Conservation (phyloP, 2,113 vertebrate genomes). For the Psittacula cyanocephala region DNA sequence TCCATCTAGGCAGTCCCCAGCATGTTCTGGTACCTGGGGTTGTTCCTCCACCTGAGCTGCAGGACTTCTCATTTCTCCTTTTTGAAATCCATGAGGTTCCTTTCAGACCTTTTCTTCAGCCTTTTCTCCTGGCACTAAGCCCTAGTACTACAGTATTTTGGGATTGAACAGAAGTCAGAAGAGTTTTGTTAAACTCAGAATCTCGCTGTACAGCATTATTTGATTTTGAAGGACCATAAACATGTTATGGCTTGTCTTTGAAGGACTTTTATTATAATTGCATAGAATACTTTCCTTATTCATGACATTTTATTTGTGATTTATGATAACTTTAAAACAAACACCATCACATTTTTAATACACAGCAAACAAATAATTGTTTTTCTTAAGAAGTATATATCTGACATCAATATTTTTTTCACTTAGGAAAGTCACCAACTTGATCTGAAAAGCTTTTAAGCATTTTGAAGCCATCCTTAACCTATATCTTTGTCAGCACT, state of each 20-base stretch:
- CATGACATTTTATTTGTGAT: not conserved
- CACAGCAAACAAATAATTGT: not conserved
- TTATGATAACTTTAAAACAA: not conserved
- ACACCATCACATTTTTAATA: not conserved
- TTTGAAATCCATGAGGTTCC: not conserved
- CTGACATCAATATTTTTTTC: constrained; percentile 29
- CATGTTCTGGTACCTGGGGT: not conserved
- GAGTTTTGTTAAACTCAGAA: not conserved
- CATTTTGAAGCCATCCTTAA: constrained; percentile 27
- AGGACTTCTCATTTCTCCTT: not conserved
- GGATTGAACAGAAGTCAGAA: not conserved
- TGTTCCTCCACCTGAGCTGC: not conserved
- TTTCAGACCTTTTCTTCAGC: not conserved
- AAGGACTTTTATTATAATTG: not conserved
- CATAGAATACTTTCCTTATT: not conserved
- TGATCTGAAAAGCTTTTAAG: not conserved
- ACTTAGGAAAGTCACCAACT: not conserved
- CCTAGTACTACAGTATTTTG: not conserved
- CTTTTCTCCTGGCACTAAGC: not conserved
- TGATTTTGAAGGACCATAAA: not conserved
- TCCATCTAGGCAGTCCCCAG: not conserved
- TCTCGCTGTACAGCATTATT: not conserved
- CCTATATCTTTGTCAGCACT: constrained; percentile 14
- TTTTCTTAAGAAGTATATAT: not conserved
- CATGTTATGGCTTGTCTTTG: not conserved